Base-by-base conservation (phyloP, 2,888 invertebrate species). In the Drosophila planitibia region DNA sequence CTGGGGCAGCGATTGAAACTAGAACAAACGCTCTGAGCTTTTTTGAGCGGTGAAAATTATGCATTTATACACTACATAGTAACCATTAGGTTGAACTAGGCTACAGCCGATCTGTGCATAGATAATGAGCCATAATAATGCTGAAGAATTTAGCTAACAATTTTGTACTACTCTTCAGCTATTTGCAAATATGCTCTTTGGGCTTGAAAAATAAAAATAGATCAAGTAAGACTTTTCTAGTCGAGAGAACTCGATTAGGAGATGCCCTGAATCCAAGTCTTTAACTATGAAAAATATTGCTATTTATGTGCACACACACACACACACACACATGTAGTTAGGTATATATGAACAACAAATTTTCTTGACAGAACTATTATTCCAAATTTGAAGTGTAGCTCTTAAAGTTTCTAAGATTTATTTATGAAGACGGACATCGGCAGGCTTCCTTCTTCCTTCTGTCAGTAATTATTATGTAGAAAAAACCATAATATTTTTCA, bases 11-110 rank as follows among this genome's bases (percentile, higher is more conserved):
- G 51, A 14, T 71, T 44, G 33, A 19, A 59, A 58, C 7, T 54
- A 30, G 44, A 39, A 30, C 58, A 35, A 52, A 0, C 25, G 55
- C 52, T 28, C 39, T 19, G 16, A 58, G 58, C 63, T 9, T 3
- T 44, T 33, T 28, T 30, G n/a, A 73, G 39, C 60, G 55, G 35
- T 6, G 39, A 25, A 76, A 68, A 79, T 78, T 58, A 59, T 25
- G 74, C 64, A 37, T 57, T 59, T 47, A 37, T 19, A 4, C 25
- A 30, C 25, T n/a, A 61, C 63, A 30, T 28, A 32, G 16, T 2
- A 60, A 60, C 44, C 14, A 33, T 16, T n/a, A 33, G 2, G 28
- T 44, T 30, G 19, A 58, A 55, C 62, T 52, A 39, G 39, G 58
- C 41, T 59, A 62, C 44, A 22, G 41, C 39, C 54, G 54, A 66